Evolutionary conservation across 92 coral and sea anemone genomes (phyloP).

Genomic region (Zoanthus sociatus): DNA sequence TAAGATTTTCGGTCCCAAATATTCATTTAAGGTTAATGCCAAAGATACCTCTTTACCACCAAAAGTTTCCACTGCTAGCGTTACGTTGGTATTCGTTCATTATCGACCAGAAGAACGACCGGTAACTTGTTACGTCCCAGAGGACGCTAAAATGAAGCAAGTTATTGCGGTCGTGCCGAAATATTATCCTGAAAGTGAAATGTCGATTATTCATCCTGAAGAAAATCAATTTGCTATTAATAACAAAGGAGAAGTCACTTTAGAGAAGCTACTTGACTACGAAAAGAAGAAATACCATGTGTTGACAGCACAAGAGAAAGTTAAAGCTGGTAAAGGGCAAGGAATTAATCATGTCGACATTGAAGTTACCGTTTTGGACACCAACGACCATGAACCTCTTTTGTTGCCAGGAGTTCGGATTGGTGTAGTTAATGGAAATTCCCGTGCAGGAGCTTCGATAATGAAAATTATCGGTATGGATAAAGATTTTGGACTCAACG

Average conservation of each 20-base stretch:
- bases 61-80: constrained; percentile 58
- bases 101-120: constrained; percentile 59
- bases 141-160: constrained; percentile 58
- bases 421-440: constrained; percentile 64
- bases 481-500: constrained; percentile 68
- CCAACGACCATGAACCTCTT: constrained; percentile 76
- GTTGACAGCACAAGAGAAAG: constrained; percentile 67
- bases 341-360: constrained; percentile 54
- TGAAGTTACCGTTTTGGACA: constrained; percentile 72
- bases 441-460: constrained; percentile 69
- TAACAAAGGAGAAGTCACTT: constrained; percentile 55
- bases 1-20: constrained; percentile 44
- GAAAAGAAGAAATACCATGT: constrained; percentile 63
- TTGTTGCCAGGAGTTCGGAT: constrained; percentile 36
- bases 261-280: constrained; percentile 68
- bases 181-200: constrained; percentile 66
- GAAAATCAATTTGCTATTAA: constrained; percentile 71
- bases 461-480: constrained; percentile 60
- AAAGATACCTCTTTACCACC: constrained; percentile 71
- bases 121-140: constrained; percentile 54
- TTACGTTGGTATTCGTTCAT: constrained; percentile 64
- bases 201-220: constrained; percentile 70
- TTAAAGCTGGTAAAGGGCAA: constrained; percentile 47
- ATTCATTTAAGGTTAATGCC: constrained; percentile 63
- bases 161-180: constrained; percentile 65